Percentiles rank a stretch among this genome's conserved stretches.
Evolutionary conservation across 2,113 vertebrate species (phyloP).

Genomic region (Corydoras sp.): DNA sequence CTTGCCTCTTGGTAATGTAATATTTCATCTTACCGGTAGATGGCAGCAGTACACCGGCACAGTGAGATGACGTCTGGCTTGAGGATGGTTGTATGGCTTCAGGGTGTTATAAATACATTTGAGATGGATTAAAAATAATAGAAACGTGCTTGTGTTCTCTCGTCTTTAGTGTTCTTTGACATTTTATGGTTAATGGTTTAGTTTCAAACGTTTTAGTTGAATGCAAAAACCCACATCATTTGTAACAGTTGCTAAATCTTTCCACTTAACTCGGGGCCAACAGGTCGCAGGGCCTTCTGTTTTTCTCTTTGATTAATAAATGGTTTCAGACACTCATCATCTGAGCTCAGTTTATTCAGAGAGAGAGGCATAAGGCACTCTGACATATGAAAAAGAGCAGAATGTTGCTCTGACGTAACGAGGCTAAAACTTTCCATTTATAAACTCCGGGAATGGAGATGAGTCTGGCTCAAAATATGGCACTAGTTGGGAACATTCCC

Average conservation of each 20-base stretch:
- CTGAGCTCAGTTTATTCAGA: slow-evolving; percentile 55
- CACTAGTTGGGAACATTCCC: slow-evolving; percentile 63
- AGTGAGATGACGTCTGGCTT: no score
- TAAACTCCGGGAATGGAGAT: slow-evolving; percentile 55
- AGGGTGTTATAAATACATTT: no score
- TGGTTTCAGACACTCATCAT: slow-evolving; percentile 24
- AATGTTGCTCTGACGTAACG: slow-evolving; percentile 59
- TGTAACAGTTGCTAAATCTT: neutral
- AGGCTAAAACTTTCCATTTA: slow-evolving; percentile 68
- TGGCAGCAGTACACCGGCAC: no score
- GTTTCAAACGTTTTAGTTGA: no score
- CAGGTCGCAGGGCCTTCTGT: neutral
- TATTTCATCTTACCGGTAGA: no score
- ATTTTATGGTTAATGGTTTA: no score
- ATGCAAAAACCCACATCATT: no score
- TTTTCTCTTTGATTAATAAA: slow-evolving; percentile 28
- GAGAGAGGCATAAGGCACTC: slow-evolving; percentile 54
- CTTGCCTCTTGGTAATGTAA: no score
- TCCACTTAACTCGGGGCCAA: neutral
- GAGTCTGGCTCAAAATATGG: slow-evolving; percentile 52
- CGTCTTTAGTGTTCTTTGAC: no score
- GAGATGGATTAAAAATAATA: no score
- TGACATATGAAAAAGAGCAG: slow-evolving; percentile 53
- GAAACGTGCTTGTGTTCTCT: no score
- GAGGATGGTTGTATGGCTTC: no score